Evolutionary conservation across 1,140 invertebrate genomes (phyloP), one percentile per base, ranked within the genome.

Genomic region (Dendrolimus punctatus): DNA sequence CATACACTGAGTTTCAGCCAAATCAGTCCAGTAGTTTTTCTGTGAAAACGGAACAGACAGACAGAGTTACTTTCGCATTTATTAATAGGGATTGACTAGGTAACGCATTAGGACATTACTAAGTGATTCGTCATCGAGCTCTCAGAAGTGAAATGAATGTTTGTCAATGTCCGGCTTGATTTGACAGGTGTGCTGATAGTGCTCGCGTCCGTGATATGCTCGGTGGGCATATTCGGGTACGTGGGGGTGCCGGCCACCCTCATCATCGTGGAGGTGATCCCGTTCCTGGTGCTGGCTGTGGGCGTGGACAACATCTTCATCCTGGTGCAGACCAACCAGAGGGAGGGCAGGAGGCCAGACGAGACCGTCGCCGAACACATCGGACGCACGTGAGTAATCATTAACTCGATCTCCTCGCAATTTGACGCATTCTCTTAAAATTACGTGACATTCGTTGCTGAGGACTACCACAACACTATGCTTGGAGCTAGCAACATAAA

Each of bases 291-390:
- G 4, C 87, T 99, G 48, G 98, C 98, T 6, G 97, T 99, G 8
- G 98, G 98, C 4, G 98, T 99, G 0, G 98, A 99, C 83, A 99
- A 99, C 80, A 99, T 99, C 69, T 99, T 99, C 81, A 99, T 99
- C 64, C 88, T 99, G 39, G 98, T 99, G 6, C 98, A 96, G 86
- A 95, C 93, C 2, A 92, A 92, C 76, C 94, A 96, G 71, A 79
- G 94, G 8, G 92, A 94, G 76, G 82, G 79, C 2, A 87, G 90
- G 36, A 80, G 90, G 59, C 90, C 91, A 0, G 90, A 92, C 55
- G 97, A 98, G 88, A 93, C 91, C 5, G 86, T 94, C 46, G 90
- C 93, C 6, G 91, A 98, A 73, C 95, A 98, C 72, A 94, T 99
- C 53, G 97, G 95, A 2, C 90, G 96, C 51, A 93, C 95, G 86